phyloP scores from a whole-genome alignment of 2,113 vertebrate species.

The Marcusenius ussheri region DNA sequence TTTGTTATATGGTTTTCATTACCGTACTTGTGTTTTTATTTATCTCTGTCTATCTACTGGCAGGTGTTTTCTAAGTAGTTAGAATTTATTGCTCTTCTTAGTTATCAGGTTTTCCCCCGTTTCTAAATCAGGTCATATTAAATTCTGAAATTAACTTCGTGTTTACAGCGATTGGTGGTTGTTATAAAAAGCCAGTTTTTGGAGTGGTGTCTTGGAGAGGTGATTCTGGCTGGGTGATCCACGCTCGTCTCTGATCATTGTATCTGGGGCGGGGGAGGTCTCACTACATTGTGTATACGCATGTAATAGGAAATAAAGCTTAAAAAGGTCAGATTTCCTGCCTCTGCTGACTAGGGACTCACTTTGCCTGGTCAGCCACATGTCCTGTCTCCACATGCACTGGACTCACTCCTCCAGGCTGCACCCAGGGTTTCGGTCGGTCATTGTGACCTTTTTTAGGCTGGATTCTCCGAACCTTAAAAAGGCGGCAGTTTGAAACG shows the following conservation, averaged over 20 bases:
- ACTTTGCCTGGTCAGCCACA: background rate
- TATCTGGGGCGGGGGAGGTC: background rate
- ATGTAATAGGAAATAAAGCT: background rate
- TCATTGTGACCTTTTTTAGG: conserved; percentile 22
- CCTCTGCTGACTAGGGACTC: background rate
- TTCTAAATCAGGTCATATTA: background rate
- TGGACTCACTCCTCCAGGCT: background rate
- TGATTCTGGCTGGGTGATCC: background rate
- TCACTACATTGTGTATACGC: background rate
- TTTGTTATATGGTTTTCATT: background rate
- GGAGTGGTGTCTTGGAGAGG: background rate
- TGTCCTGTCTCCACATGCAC: background rate
- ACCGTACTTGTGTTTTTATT: background rate
- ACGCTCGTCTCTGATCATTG: background rate
- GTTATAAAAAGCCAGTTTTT: background rate
- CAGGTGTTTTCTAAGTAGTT: background rate
- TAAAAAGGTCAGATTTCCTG: background rate
- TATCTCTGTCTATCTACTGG: background rate
- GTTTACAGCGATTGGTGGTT: background rate
- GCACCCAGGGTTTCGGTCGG: conserved; percentile 28
- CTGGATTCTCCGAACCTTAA: background rate
- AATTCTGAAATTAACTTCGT: background rate
- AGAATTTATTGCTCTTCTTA: background rate
- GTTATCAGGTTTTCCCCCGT: background rate
- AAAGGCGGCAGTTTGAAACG: background rate